A percentile compares a stretch with the other conserved stretches of the same genome.
These are phyloP conservation scores for Microtus pennsylvanicus DNA, from an alignment of 2,113 vertebrate species.

Conservation along the genomic window DNA sequence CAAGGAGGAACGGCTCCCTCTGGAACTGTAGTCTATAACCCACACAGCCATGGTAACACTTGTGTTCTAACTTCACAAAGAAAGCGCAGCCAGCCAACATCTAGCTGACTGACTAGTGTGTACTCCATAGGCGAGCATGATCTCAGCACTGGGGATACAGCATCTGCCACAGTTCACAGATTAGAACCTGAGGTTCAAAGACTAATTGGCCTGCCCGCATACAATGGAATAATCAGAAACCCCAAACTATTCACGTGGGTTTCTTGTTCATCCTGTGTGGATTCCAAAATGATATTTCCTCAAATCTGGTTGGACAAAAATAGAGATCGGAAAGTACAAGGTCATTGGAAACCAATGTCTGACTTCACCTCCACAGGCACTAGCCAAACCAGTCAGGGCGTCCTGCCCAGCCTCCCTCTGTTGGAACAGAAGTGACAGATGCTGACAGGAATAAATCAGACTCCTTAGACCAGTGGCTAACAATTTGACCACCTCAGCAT, in stretches of 20 bases:
- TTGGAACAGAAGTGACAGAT: background rate
- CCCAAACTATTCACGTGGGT: background rate
- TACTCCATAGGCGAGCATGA: background rate
- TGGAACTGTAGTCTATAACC: background rate
- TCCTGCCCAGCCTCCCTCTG: background rate
- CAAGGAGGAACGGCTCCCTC: background rate
- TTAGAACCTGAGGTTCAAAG: constrained; percentile 1
- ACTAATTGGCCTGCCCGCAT: background rate
- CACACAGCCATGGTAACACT: too few relatives aligned
- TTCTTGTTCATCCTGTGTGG: background rate
- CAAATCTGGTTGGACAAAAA: background rate
- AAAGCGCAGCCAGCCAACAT: background rate
- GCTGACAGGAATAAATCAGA: background rate
- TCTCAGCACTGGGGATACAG: background rate
- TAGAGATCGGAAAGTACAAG: background rate
- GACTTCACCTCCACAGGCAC: background rate
- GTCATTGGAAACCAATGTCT: background rate
- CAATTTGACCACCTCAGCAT: background rate
- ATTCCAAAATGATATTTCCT: background rate
- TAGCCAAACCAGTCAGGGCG: background rate
- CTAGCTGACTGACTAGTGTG: background rate
- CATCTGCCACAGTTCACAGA: background rate
- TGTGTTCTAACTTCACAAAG: background rate
- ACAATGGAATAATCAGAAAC: background rate
- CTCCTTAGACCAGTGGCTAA: background rate